A percentile compares a stretch with the other conserved stretches of the same genome.
phyloP scores from a whole-genome alignment of 2,113 vertebrate species.

The Leucoraja erinaceus region DNA sequence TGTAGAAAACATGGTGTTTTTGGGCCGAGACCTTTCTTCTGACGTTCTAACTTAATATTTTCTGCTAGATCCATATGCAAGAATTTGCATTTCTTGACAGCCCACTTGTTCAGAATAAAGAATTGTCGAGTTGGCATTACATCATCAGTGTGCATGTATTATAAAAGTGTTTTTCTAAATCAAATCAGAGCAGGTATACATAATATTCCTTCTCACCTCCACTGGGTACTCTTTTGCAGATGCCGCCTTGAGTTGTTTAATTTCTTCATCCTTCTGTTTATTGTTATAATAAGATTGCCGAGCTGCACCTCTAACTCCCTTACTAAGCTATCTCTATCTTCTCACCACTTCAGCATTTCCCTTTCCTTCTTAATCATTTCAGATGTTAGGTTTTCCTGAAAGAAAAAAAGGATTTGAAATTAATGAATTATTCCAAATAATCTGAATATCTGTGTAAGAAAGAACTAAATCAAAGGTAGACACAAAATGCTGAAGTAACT shows the following conservation, averaged over 20 bases:
- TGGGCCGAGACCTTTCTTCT: too few species aligned
- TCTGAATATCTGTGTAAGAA: neutral
- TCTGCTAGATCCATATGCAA: neutral
- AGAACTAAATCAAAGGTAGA: too few species aligned
- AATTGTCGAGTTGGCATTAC: neutral
- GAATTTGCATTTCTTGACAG: neutral
- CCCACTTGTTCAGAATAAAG: neutral
- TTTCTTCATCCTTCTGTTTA: conserved; percentile 72
- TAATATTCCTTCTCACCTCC: conserved; percentile 54
- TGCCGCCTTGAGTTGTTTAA: conserved; percentile 59
- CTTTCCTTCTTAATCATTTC: conserved; percentile 67
- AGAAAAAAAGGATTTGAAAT: neutral
- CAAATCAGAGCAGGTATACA: neutral
- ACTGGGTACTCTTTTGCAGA: conserved; percentile 42
- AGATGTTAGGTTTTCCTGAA: conserved; percentile 64
- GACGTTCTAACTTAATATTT: neutral
- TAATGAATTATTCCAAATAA: neutral
- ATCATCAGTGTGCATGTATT: neutral
- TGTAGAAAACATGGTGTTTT: too few species aligned
- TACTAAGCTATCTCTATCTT: conserved; percentile 76
- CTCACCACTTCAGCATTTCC: conserved; percentile 74
- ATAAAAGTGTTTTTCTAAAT: neutral
- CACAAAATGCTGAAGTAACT: too few species aligned
- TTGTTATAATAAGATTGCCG: conserved; percentile 62
- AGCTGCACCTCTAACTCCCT: conserved; percentile 76